phyloP scores from a whole-genome alignment of 2,113 vertebrate species.

The Catharus bicknelli region DNA sequence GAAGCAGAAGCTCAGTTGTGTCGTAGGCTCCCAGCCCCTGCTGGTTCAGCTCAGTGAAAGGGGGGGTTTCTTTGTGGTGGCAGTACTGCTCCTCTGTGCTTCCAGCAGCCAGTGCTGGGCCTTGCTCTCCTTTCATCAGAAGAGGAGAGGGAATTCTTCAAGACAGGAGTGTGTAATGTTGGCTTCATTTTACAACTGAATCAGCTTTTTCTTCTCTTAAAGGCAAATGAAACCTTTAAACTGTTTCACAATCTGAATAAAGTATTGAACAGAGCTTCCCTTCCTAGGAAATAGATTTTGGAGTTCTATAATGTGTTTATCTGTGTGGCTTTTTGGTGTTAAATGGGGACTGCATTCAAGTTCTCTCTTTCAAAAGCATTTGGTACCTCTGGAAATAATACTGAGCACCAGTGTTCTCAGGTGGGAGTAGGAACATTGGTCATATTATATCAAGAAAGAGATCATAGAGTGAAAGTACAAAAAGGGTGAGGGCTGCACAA shows the following conservation, averaged over 20 bases:
- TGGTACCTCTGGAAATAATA: background rate
- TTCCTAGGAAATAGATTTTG: background rate
- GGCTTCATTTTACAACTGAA: background rate
- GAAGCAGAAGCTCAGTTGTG: background rate
- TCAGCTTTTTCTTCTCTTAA: slow-evolving; percentile 25
- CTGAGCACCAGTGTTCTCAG: background rate
- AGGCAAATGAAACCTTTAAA: slow-evolving; percentile 32
- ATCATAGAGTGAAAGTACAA: background rate
- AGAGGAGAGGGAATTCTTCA: background rate
- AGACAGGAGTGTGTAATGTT: background rate
- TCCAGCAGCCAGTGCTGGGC: background rate
- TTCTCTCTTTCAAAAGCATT: background rate
- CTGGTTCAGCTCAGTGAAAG: background rate
- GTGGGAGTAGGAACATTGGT: background rate
- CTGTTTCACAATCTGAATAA: background rate
- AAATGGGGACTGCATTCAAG: background rate
- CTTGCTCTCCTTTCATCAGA: background rate
- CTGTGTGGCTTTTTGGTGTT: background rate
- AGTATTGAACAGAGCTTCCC: background rate
- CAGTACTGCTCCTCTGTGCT: background rate
- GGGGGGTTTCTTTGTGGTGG: background rate
- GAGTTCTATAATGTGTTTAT: background rate
- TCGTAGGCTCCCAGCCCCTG: background rate
- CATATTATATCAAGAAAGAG: background rate
- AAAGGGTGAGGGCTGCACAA: background rate